Evolutionary conservation across 2,113 vertebrate species (phyloP), one percentile per base, ranked within the genome.

Genomic region (Tupaia tana): DNA sequence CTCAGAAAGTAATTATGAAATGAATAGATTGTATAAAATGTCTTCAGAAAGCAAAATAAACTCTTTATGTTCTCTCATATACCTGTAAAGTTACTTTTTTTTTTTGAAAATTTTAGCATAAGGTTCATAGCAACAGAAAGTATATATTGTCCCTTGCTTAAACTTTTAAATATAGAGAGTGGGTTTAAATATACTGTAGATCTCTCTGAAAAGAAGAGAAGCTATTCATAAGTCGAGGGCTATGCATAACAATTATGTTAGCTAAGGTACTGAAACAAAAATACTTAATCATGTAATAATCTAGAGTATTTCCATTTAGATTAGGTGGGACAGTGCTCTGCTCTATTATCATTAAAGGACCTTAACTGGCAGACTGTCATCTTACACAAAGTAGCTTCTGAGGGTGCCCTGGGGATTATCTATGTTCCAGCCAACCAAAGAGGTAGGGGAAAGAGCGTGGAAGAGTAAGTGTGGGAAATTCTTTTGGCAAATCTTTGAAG

Each of bases 1-100:
- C 9, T 86, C 58, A 94, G 81, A 90, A 92, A 79, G 77, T 89
- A 90, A 14, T 93, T 91, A 31, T 14, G 25, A 59, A 93, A 71
- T 85, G 34, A 96, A 81, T 77, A 93, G 56, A 63, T 93, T 43
- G 43, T 43, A 43, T 43, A 43, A 43, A 43, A 43, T 43, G 43
- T 43, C 43, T 43, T 43, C 43, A 43, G 43, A 43, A 43, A 43
- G 43, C 43, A 43, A 43, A 43, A 43, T 43, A 43, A 43, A 43
- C 43, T 43, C 43, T 43, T 43, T 43, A 43, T 43, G 43, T 43
- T 43, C 43, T 3, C 43, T 43, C 81, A n/a, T 81, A 83, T 25
- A 27, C 24, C 54, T 70, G 63, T 91, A 88, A 78, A 87, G 15
- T 90, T 89, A 59, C 58, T 69, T 91, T 25, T 78, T n/a, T 83